phyloP scores from a whole-genome alignment of 1,140 invertebrate species.

The Liolophura sinensis region DNA sequence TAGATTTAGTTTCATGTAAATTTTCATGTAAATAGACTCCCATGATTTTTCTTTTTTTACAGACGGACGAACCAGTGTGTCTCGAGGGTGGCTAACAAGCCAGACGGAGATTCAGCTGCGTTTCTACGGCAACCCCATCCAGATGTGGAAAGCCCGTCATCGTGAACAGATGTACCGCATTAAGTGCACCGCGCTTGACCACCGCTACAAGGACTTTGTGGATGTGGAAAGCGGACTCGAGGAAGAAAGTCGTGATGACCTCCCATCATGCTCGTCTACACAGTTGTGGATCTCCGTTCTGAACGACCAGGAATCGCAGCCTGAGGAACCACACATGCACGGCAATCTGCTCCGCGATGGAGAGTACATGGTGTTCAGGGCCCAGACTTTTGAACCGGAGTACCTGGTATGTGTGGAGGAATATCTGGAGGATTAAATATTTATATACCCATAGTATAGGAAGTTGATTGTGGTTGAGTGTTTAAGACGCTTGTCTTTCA shows the following conservation, averaged over 20 bases:
- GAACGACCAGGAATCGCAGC: constrained; percentile 68
- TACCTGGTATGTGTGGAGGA: constrained; percentile 66
- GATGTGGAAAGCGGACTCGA: constrained; percentile 12
- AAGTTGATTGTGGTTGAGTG: too few species aligned
- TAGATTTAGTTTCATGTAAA: too few species aligned
- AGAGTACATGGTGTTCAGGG: constrained; percentile 82
- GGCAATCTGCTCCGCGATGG: constrained; percentile 72
- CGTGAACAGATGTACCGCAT: constrained; percentile 63
- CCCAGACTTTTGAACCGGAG: constrained; percentile 74
- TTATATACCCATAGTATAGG: too few species aligned
- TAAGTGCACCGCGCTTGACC: constrained; percentile 60
- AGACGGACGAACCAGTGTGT: constrained; percentile 68
- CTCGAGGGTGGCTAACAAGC: constrained; percentile 84
- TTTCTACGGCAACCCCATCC: constrained; percentile 76
- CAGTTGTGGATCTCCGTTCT: constrained; percentile 51
- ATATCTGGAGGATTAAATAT: too few species aligned
- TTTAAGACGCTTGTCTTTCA: too few species aligned
- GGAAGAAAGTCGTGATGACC: constrained; percentile 25
- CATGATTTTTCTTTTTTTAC: constrained; percentile 45
- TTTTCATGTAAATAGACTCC: too few species aligned
- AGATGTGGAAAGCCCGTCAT: constrained; percentile 69
- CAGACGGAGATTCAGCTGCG: constrained; percentile 82
- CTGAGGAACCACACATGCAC: constrained; percentile 79
- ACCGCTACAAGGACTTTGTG: constrained; percentile 45
- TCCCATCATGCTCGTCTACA: constrained; percentile 49